These are phyloP conservation scores for Eubucco bourcierii DNA, from an alignment of 2,113 vertebrate species.

Conservation along the genomic window DNA sequence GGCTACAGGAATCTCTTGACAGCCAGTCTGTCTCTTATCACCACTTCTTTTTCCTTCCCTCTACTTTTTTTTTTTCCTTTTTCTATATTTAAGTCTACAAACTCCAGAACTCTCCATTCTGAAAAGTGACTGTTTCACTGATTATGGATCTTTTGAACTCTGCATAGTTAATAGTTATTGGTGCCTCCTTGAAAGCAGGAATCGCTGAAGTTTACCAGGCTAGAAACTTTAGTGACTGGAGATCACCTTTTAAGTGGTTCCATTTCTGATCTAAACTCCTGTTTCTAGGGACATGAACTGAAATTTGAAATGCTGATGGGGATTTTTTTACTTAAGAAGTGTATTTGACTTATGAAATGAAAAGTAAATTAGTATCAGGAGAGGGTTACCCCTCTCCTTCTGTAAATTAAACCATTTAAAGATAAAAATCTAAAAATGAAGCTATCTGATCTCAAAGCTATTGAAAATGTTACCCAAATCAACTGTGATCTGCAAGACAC, in stretches of 20 bases:
- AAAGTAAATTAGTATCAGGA: neutral
- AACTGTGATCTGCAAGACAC: neutral
- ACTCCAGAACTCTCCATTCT: neutral
- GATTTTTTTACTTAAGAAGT: neutral
- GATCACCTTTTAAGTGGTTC: neutral
- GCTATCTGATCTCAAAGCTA: neutral
- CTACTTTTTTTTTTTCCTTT: no score
- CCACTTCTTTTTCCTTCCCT: neutral
- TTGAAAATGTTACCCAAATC: neutral
- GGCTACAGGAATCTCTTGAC: neutral
- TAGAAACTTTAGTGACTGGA: neutral
- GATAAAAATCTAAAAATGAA: neutral
- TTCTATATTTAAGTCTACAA: neutral
- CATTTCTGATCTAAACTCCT: neutral
- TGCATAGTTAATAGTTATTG: neutral
- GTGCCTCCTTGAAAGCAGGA: neutral
- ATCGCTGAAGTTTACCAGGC: neutral
- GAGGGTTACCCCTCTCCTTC: neutral
- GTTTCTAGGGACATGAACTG: neutral
- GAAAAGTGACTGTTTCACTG: neutral
- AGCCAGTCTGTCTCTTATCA: constrained; percentile 26
- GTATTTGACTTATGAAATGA: neutral
- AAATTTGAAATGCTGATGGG: neutral
- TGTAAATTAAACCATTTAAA: neutral
- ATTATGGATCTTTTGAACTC: neutral